These are phyloP conservation scores for Cosmopolites sordidus DNA, from an alignment of 2,888 invertebrate genomes.

Conservation along the genomic window DNA sequence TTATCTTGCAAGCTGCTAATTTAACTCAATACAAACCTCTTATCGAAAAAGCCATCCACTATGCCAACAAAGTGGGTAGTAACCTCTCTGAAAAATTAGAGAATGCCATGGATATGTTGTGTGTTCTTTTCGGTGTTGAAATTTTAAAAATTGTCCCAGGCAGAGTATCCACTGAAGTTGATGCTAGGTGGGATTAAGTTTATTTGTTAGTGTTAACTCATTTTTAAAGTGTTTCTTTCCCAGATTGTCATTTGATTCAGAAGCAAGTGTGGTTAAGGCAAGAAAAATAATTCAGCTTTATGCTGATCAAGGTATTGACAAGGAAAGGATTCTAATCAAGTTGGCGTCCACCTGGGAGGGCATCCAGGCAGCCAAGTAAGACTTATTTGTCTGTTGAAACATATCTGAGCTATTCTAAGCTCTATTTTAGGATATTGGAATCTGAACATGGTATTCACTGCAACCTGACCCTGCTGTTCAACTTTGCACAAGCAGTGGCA, in stretches of 20 bases:
- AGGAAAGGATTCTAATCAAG: conserved; percentile 94
- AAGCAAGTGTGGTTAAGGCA: conserved; percentile 87
- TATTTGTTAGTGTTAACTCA: neutral
- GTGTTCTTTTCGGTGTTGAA: conserved; percentile 93
- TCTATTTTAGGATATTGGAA: conserved; percentile 71
- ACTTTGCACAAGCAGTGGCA: conserved; percentile 93
- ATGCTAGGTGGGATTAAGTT: conserved; percentile 68
- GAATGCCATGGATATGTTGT: conserved; percentile 88
- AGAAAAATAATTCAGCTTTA: conserved; percentile 84
- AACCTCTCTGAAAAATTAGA: conserved; percentile 68
- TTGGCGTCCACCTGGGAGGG: conserved; percentile 99
- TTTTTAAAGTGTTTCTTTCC: conserved; percentile 30
- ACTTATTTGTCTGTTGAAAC: conserved; percentile 10
- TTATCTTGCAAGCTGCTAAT: conserved; percentile 90
- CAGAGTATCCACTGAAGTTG: conserved; percentile 93
- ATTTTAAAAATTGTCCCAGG: conserved; percentile 98
- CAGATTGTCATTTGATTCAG: conserved; percentile 91
- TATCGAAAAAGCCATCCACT: conserved; percentile 84
- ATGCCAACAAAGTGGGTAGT: conserved; percentile 66
- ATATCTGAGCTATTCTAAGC: too few relatives aligned
- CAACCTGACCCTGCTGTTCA: conserved; percentile 94
- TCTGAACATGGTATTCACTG: conserved; percentile 92
- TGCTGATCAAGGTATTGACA: conserved; percentile 81
- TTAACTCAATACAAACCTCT: conserved; percentile 91
- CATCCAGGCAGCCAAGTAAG: conserved; percentile 92